Conservation (phyloP, 2,888 invertebrate species). For the Margaritifera margaritifera region DNA sequence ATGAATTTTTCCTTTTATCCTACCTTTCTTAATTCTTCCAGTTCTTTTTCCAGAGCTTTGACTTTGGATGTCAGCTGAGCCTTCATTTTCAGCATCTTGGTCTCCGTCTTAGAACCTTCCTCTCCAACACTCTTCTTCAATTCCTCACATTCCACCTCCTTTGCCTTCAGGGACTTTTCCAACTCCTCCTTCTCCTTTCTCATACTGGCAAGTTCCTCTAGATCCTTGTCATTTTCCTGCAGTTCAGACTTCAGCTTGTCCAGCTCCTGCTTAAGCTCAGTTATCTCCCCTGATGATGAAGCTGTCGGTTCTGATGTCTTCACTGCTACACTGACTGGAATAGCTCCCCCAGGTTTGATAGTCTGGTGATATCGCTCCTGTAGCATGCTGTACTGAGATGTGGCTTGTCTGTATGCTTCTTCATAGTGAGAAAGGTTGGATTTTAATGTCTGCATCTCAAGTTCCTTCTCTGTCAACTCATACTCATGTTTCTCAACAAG, state of each 20-base stretch:
- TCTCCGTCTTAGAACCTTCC: conserved; percentile 53
- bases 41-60: conserved; percentile 68
- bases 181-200: conserved; percentile 30
- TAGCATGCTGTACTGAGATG: conserved; percentile 58
- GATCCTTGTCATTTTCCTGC: conserved; percentile 77
- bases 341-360: conserved; percentile 42
- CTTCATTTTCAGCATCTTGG: conserved; percentile 68
- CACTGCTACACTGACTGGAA: conserved; percentile 2
- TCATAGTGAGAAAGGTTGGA: conserved; percentile 57
- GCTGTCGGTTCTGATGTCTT: conserved; percentile 7
- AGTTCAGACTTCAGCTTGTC: conserved; percentile 27
- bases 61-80: conserved; percentile 68
- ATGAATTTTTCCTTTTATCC: not conserved
- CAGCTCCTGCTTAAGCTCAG: conserved; percentile 76
- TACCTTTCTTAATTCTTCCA: conserved; percentile 75
- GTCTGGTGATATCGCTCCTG: conserved; percentile 65
- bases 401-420: conserved; percentile 60
- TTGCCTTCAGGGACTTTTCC: conserved; percentile 21
- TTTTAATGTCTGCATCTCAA: conserved; percentile 68
- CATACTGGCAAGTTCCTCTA: conserved; percentile 33
- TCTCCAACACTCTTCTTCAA: conserved; percentile 75
- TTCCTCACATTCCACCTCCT: conserved; percentile 76
- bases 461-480: conserved; percentile 74
- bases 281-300: conserved; percentile 3
- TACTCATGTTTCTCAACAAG: conserved; percentile 62